A percentile compares a stretch with the other conserved stretches of the same genome.
phyloP scores from a whole-genome alignment of 2,888 invertebrate genomes.

The Fissipunctia ypsillon region DNA sequence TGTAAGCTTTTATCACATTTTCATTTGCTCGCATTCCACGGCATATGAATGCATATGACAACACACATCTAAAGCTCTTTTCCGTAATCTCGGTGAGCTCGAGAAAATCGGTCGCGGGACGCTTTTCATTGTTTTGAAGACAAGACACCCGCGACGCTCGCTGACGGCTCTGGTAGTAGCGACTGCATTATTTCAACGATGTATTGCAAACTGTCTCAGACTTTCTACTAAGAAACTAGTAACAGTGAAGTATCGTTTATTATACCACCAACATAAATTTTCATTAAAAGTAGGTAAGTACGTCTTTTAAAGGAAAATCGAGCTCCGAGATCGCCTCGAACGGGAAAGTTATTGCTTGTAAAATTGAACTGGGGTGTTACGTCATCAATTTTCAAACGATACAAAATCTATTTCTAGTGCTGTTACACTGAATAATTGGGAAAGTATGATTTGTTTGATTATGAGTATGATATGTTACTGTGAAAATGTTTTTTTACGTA shows the following conservation, averaged over 20 bases:
- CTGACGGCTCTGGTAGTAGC: constrained; percentile 7
- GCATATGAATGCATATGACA: constrained; percentile 62
- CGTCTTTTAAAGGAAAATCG: constrained; percentile 72
- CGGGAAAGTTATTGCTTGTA: constrained; percentile 69
- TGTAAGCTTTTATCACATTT: constrained; percentile 55
- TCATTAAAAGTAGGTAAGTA: constrained; percentile 75
- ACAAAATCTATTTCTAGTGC: constrained; percentile 49
- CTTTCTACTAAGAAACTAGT: constrained; percentile 53
- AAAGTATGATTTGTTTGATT: constrained; percentile 3
- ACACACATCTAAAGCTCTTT: constrained; percentile 63
- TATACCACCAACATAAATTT: constrained; percentile 77
- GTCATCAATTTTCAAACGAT: constrained; percentile 55
- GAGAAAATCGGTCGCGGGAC: constrained; percentile 64
- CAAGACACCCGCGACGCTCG: constrained; percentile 46
- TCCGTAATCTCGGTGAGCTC: constrained; percentile 66
- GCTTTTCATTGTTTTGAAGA: constrained; percentile 68
- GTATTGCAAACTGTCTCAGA: constrained; percentile 48
- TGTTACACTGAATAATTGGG: constrained; percentile 7
- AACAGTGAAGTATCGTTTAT: constrained; percentile 75
- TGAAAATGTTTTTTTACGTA: background rate
- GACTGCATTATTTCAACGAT: constrained; percentile 43
- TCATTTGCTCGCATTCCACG: constrained; percentile 49
- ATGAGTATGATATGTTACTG: no score
- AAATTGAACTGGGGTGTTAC: constrained; percentile 65
- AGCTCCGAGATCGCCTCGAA: constrained; percentile 69